Conservation (phyloP, 2,888 invertebrate genomes). For the Chloroclysta siterata region DNA sequence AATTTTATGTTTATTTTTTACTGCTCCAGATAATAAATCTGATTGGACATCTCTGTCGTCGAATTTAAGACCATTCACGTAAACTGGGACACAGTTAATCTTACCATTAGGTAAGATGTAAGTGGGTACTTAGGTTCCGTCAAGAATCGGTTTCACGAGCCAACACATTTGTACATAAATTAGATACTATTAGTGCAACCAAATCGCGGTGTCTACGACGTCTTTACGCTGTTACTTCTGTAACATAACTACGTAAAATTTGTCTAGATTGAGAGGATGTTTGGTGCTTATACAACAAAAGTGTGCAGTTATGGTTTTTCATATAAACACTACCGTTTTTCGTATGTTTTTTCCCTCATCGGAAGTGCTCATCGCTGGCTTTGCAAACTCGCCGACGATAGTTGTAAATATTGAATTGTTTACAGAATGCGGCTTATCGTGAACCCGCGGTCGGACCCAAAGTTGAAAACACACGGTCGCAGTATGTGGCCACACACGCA, state of each 20-base stretch:
- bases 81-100: background rate
- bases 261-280: too few relatives aligned
- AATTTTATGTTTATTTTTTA: conserved; percentile 34
- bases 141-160: background rate
- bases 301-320: background rate
- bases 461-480: conserved; percentile 9
- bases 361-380: conserved; percentile 24
- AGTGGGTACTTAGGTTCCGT: background rate
- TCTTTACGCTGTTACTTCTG: too few relatives aligned
- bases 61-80: background rate
- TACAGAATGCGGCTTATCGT: conserved; percentile 49
- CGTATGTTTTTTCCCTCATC: conserved; percentile 26
- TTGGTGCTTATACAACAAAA: too few relatives aligned
- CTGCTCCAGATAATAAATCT: conserved; percentile 23
- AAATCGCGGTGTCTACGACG: too few relatives aligned
- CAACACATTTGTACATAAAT: background rate
- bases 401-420: conserved; percentile 52
- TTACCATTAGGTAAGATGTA: background rate
- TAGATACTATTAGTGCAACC: too few relatives aligned
- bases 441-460: conserved; percentile 33
- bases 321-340: conserved; percentile 14
- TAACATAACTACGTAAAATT: too few relatives aligned
- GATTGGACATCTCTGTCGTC: conserved; percentile 12
- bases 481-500: background rate
- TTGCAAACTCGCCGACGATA: conserved; percentile 27